phyloP scores from a whole-genome alignment of 1,140 invertebrate genomes.

The Diorhabda carinulata region DNA sequence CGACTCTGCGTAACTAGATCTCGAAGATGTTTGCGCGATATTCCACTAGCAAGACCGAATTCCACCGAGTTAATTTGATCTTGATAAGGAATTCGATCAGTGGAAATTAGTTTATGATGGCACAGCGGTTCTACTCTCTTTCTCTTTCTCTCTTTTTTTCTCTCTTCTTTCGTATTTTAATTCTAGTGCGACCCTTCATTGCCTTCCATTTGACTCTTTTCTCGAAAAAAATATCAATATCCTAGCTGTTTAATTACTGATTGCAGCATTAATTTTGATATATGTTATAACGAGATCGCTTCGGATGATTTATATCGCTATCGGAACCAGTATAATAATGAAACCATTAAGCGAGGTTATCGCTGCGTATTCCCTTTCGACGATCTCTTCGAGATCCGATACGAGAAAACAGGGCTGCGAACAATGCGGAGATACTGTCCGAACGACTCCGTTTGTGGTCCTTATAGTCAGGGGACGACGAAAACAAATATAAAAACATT shows the following conservation, averaged over 20 bases:
- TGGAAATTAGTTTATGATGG: constrained; percentile 2
- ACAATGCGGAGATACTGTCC: constrained; percentile 16
- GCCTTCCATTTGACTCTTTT: constrained; percentile 3
- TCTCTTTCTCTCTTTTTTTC: not conserved
- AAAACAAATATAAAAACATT: not conserved
- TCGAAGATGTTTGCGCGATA: not conserved
- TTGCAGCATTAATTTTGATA: constrained; percentile 30
- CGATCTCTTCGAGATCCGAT: constrained; percentile 22
- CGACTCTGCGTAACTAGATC: not conserved
- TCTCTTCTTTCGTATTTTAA: not conserved
- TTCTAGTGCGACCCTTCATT: no score
- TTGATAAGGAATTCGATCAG: constrained; percentile 2
- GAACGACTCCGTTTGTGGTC: not conserved
- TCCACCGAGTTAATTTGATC: constrained; percentile 2
- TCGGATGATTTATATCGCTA: constrained; percentile 29
- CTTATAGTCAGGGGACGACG: not conserved
- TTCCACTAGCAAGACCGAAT: constrained; percentile 1
- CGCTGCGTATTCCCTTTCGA: constrained; percentile 24
- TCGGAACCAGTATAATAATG: constrained; percentile 34
- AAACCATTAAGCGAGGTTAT: constrained; percentile 33
- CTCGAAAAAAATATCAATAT: constrained; percentile 19
- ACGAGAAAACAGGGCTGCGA: constrained; percentile 15
- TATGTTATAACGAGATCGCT: constrained; percentile 26
- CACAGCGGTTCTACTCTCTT: not conserved
- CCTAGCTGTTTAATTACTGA: constrained; percentile 25